phyloP scores from a whole-genome alignment of 2,113 vertebrate species.

The Aleadryas rufinucha region DNA sequence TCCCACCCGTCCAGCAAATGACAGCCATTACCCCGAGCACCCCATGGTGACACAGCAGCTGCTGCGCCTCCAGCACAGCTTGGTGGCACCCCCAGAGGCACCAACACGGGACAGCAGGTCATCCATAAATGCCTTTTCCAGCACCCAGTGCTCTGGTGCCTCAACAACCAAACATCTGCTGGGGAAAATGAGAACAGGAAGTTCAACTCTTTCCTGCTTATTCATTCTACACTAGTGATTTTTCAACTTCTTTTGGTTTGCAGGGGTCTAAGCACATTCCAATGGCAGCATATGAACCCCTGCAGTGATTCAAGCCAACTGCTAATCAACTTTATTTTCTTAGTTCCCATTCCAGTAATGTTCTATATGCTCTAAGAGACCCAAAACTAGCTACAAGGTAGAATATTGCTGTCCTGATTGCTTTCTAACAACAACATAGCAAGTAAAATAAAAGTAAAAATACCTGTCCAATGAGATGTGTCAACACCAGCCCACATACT shows the following conservation, averaged over 20 bases:
- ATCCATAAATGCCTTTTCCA: neutral
- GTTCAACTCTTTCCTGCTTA: neutral
- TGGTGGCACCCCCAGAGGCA: slow-evolving; percentile 10
- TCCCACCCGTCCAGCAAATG: neutral
- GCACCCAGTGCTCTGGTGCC: neutral
- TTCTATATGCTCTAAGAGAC: neutral
- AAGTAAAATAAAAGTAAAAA: neutral
- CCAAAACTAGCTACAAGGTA: neutral
- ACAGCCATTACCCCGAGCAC: neutral
- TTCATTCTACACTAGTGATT: neutral
- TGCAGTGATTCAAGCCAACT: neutral
- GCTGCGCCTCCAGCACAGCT: neutral
- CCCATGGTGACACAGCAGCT: neutral
- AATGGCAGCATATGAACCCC: neutral
- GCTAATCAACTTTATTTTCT: neutral
- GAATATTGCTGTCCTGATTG: neutral
- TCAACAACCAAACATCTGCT: slow-evolving; percentile 27
- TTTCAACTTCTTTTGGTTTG: neutral
- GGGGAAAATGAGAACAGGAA: neutral
- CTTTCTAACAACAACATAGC: neutral
- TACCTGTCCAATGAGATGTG: neutral
- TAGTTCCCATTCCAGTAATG: neutral
- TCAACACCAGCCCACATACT: neutral
- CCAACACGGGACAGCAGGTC: rapidly evolving
- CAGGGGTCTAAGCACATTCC: neutral